Evolutionary conservation across 2,113 vertebrate species (phyloP), one percentile per base, ranked within the genome.

Genomic region (Mustela lutreola): DNA sequence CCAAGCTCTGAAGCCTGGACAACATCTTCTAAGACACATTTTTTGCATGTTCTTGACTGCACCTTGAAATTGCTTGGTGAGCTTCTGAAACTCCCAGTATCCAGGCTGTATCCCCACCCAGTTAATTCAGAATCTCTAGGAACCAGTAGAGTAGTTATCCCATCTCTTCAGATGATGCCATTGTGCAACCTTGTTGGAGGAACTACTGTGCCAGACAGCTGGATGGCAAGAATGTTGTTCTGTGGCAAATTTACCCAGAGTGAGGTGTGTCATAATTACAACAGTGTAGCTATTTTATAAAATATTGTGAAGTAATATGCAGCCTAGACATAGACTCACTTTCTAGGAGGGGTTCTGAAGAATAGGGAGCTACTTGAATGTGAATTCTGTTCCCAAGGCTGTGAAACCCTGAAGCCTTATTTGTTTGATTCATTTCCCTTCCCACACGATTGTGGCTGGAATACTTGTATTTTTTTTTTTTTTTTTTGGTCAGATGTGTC

Each of bases 361-460:
- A 94, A 76, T 71, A 50, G 26, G 11, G 50, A 76, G 18, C 15
- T 65, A 33, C 22, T 94, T 86, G 91, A 88, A 79, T 70, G 4
- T 75, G 78, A 82, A 53, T 93, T 31, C 60, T 56, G 16, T 94
- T 76, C 62, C 76, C 78, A 96, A 65, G 50, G 33, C 76, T 94
- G 36, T 56, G 26, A 87, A 81, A 45, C 12, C 42, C 70, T 79
- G 82, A 83, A 95, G 42, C 8, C 6, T 65, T 84, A 42, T 86
- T 95, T 94, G 36, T 82, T 95, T 73, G 48, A 71, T 87, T 96
- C 53, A 42, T 85, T 97, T 96, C 70, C 73, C 62, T 83, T 82
- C 90, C 95, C 94, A 88, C 85, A 73, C 26, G 48, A 89, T 9
- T 87, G 33, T 67, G 24, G 81, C 60, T 94, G 11, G 45, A 7